A percentile compares a stretch with the other conserved stretches of the same genome.
Conservation (phyloP, 1,140 invertebrate genomes). For the Anoplolepis gracilipes region DNA sequence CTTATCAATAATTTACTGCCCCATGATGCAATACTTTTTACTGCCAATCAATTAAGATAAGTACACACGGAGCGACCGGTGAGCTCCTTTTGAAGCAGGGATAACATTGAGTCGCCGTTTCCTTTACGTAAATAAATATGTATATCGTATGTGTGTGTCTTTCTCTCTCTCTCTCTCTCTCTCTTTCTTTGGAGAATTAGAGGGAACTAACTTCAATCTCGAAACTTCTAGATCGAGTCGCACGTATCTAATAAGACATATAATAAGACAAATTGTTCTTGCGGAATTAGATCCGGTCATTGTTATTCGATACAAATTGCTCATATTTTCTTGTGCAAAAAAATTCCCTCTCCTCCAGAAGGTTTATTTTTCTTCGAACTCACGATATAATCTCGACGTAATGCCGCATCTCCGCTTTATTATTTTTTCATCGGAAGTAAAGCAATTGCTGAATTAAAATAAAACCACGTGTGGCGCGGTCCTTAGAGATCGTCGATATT, state of each 20-base stretch:
- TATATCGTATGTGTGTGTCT: too few species aligned
- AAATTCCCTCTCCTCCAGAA: neutral
- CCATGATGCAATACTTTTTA: slow-evolving; percentile 57
- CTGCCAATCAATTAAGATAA: slow-evolving; percentile 68
- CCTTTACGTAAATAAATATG: neutral
- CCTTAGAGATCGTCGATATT: slow-evolving; percentile 9
- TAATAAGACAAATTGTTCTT: slow-evolving; percentile 3
- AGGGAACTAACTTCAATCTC: neutral
- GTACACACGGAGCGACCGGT: slow-evolving; percentile 39
- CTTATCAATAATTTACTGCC: slow-evolving; percentile 68
- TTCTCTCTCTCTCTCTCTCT: too few species aligned
- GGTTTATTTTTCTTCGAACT: neutral
- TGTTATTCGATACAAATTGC: neutral
- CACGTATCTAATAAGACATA: too few species aligned
- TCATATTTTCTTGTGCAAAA: neutral
- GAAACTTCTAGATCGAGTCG: neutral
- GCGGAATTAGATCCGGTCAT: neutral
- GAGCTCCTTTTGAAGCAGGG: neutral
- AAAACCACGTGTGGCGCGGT: neutral
- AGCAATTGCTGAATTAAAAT: slow-evolving; percentile 33
- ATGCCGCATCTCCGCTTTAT: slow-evolving; percentile 8
- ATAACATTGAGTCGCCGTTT: neutral
- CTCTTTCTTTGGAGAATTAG: neutral
- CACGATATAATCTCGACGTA: slow-evolving; percentile 1
- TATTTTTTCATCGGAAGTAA: slow-evolving; percentile 14